Conservation (phyloP, 35 echinoderm and acorn worm species). For the Eucidaris tribuloides region DNA sequence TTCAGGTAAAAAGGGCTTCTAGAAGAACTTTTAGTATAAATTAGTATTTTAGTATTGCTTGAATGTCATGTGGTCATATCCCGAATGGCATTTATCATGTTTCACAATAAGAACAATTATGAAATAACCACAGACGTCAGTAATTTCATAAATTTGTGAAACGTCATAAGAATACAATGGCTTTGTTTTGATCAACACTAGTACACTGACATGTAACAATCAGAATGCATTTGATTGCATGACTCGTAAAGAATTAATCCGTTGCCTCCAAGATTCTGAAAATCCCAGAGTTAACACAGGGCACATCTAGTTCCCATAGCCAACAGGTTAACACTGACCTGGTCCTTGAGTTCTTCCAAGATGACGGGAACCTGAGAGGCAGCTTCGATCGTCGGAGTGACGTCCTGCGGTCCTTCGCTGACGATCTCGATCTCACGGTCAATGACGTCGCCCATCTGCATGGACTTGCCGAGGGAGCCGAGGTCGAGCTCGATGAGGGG, state of each 20-base stretch:
- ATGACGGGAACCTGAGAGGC: constrained; percentile 26
- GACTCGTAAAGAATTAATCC: background rate
- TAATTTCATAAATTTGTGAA: background rate
- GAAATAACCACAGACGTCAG: no score
- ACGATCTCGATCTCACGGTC: constrained; percentile 61
- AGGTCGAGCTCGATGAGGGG: constrained; percentile 62
- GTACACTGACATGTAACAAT: background rate
- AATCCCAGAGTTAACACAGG: background rate
- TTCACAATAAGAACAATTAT: no score
- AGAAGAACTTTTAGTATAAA: no score
- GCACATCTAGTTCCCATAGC: background rate
- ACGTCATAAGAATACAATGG: background rate
- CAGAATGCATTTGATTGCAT: background rate
- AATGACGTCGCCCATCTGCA: constrained; percentile 20
- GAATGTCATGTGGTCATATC: no score
- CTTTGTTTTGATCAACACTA: background rate
- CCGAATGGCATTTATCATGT: no score
- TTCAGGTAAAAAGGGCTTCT: no score
- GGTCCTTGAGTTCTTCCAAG: constrained; percentile 62
- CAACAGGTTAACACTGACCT: constrained; percentile 19
- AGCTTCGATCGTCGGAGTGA: constrained; percentile 41
- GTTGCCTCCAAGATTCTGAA: background rate
- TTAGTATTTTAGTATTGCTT: no score
- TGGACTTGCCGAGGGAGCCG: constrained; percentile 6
- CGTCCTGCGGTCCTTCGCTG: constrained; percentile 37